Conservation (phyloP, 2,113 vertebrate genomes). For the Cyprinodon brontotheroides region DNA sequence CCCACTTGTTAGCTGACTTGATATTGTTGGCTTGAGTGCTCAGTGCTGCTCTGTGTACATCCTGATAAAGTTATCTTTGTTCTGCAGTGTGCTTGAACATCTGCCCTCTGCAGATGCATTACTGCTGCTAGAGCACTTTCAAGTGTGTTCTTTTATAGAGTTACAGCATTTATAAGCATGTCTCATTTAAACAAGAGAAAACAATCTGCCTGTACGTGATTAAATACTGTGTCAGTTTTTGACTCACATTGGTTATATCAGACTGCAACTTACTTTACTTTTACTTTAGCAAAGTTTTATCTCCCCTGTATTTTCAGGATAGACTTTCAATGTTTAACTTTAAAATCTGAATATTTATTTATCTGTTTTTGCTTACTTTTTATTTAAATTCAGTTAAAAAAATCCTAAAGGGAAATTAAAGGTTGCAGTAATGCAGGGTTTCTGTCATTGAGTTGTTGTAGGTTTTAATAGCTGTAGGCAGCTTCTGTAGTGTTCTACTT, state of each 20-base stretch:
- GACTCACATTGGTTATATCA: neutral
- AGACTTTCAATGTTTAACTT: neutral
- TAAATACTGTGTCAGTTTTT: neutral
- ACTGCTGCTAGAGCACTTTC: conserved; percentile 36
- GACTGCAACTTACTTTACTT: conserved; percentile 11
- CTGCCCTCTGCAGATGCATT: conserved; percentile 62
- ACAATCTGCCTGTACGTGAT: conserved; percentile 16
- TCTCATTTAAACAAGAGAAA: conserved; percentile 19
- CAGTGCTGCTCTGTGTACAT: conserved; percentile 59
- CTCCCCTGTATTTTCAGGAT: neutral
- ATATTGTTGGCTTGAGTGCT: conserved; percentile 64
- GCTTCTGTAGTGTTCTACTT: too few relatives aligned
- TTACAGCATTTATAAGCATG: conserved; percentile 43
- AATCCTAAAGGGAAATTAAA: too few relatives aligned
- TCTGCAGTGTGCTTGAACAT: conserved; percentile 68
- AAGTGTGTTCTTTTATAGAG: conserved; percentile 17
- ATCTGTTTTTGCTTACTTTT: neutral
- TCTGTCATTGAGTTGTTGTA: too few relatives aligned
- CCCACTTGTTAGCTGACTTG: conserved; percentile 63
- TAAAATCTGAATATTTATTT: neutral
- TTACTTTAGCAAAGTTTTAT: neutral
- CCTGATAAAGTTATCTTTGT: conserved; percentile 71
- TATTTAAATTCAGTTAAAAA: too few relatives aligned
- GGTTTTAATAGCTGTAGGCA: too few relatives aligned
- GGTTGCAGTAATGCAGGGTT: too few relatives aligned